Base-by-base conservation (phyloP, 2,888 invertebrate genomes). In the Drosophila kuntzei region DNA sequence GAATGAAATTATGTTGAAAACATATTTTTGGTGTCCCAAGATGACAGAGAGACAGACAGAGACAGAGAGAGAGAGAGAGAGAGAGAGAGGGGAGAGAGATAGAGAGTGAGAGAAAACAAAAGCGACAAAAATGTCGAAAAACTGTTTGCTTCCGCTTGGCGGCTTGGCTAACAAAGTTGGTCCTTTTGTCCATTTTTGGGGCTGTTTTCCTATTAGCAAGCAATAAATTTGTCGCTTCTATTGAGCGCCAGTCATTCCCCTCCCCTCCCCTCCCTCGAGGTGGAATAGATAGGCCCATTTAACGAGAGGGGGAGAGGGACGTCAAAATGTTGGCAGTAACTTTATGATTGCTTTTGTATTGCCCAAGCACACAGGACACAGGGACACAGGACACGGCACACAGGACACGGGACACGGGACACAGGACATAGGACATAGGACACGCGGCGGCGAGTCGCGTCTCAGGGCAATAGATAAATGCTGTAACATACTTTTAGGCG, bases 341-440 rank as follows among this genome's bases (percentile, higher is more conserved):
- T 85, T 84, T 81, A 83, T 81, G 76, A 72, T 83, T 78, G 78
- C 78, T 80, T 79, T 78, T 76, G 76, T 76, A 79, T 66, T 70
- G 75, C 70, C 58, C 34, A 34, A 44, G 55, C 55, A 44, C 25
- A 27, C 27, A 41, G 46, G 18, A 39, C 37, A 37, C 8, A n/a
- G n/a, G 8, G 25, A 39, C 37, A 39, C 27, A 27, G 25, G n/a
- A 44, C 14, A 29, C 14, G 44, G 34, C 16, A 41, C 32, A 32
- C 6, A 18, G 32, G 8, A 25, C 25, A 5, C 16, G 12, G 50
- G 14, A 36, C 16, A 51, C 20, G 8, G 14, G n/a, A 27, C 25
- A 37, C n/a, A 18, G 27, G 20, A 46, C 9, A 32, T 4, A 29
- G 27, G 20, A 34, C 14, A 34, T 3, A 18, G 34, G 9, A 29